Evolutionary conservation across 1,140 invertebrate genomes (phyloP).

Genomic region (Cheumatopsyche charites): DNA sequence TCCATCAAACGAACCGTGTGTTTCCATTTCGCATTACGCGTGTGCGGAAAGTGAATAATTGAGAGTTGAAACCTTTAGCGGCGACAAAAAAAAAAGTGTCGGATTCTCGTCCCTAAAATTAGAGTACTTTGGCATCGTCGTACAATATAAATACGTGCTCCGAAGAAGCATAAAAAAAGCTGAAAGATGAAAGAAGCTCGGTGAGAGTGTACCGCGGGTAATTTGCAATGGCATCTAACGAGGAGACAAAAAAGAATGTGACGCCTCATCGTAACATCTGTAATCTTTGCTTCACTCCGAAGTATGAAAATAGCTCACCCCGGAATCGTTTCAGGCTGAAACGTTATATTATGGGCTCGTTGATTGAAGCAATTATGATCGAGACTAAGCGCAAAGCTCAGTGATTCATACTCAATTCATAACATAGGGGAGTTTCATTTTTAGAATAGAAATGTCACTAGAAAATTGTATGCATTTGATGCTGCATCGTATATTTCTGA

Average conservation of each 20-base stretch:
- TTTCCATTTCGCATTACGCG: too few species aligned
- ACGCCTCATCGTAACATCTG: slow-evolving; percentile 37
- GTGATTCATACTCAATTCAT: too few species aligned
- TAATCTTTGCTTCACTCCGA: slow-evolving; percentile 33
- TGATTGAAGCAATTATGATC: too few species aligned
- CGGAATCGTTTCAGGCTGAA: not conserved
- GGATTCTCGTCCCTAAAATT: slow-evolving; percentile 1
- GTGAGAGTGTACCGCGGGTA: slow-evolving; percentile 20
- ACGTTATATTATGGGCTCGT: too few species aligned
- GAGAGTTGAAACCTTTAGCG: slow-evolving; percentile 14
- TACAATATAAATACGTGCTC: not conserved
- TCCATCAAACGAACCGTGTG: too few species aligned
- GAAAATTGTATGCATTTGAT: too few species aligned
- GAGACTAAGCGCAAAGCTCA: too few species aligned
- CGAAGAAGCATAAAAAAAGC: not conserved
- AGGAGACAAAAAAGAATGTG: slow-evolving; percentile 30
- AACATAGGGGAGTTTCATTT: too few species aligned
- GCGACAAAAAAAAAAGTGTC: not conserved
- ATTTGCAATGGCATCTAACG: slow-evolving; percentile 43
- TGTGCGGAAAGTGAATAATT: slow-evolving; percentile 7
- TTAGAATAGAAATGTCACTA: too few species aligned
- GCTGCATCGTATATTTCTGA: too few species aligned
- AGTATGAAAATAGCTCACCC: slow-evolving; percentile 9
- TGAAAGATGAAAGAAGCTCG: not conserved
- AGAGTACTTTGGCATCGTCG: slow-evolving; percentile 18